These are phyloP conservation scores for Apis laboriosa DNA, from an alignment of 1,140 invertebrate species.

Conservation along the genomic window DNA sequence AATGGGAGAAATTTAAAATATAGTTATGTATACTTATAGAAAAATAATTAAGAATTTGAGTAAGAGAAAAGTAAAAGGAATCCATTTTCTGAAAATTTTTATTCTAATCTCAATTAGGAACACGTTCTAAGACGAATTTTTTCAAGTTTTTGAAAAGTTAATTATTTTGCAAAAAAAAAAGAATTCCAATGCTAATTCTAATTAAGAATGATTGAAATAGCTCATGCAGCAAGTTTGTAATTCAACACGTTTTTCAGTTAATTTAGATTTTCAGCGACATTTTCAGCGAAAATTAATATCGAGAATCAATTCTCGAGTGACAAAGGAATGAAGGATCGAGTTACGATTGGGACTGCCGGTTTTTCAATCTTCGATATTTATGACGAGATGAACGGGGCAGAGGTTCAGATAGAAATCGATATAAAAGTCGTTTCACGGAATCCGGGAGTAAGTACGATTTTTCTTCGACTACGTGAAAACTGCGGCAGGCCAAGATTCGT, in stretches of 20 bases:
- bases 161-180: too few species aligned
- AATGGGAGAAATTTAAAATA: too few species aligned
- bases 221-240: too few species aligned
- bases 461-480: constrained; percentile 47
- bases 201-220: too few species aligned
- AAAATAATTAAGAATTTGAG: too few species aligned
- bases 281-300: background rate
- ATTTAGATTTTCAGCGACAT: background rate
- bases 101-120: too few species aligned
- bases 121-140: too few species aligned
- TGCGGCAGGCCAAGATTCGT: constrained; percentile 50
- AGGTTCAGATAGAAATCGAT: constrained; percentile 32
- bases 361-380: constrained; percentile 39
- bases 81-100: too few species aligned
- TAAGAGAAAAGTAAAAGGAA: too few species aligned
- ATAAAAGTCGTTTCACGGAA: constrained; percentile 36
- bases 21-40: too few species aligned
- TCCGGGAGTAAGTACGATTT: constrained; percentile 45
- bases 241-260: background rate
- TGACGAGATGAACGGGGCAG: background rate
- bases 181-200: too few species aligned
- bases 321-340: background rate
- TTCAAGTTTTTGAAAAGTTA: too few species aligned
- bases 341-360: constrained; percentile 1
- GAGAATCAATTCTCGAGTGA: background rate